These are phyloP conservation scores for Chironomus tentans DNA, from an alignment of 2,888 invertebrate species.

Conservation along the genomic window DNA sequence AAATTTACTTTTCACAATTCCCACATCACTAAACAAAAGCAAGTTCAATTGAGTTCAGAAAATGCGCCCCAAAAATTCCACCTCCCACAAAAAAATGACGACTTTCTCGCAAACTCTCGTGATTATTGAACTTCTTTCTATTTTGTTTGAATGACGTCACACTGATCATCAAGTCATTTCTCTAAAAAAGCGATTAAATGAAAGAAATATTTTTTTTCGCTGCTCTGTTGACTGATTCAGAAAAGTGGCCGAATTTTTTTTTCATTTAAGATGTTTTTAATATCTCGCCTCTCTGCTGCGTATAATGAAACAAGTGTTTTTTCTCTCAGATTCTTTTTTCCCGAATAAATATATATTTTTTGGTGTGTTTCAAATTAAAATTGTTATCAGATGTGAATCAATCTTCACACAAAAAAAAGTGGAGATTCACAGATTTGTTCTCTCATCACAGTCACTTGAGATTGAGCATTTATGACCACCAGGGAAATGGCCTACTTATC, in stretches of 20 bases:
- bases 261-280: not conserved
- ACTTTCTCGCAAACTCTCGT: not conserved
- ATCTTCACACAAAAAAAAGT: not conserved
- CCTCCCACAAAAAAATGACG: not conserved
- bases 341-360: no score
- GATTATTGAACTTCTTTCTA: not conserved
- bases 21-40: no score
- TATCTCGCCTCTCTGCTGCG: not conserved
- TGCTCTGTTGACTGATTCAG: not conserved
- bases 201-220: not conserved
- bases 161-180: not conserved
- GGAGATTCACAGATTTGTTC: not conserved
- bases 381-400: conserved; percentile 1
- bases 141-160: not conserved
- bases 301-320: not conserved
- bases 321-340: not conserved
- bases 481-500: not conserved
- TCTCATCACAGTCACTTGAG: not conserved
- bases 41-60: no score
- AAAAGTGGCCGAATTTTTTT: not conserved
- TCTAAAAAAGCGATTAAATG: not conserved
- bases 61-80: not conserved
- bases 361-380: not conserved
- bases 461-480: not conserved
- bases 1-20: no score